Base-by-base conservation (phyloP, 1,140 invertebrate genomes). In the Lucilia cuprina region DNA sequence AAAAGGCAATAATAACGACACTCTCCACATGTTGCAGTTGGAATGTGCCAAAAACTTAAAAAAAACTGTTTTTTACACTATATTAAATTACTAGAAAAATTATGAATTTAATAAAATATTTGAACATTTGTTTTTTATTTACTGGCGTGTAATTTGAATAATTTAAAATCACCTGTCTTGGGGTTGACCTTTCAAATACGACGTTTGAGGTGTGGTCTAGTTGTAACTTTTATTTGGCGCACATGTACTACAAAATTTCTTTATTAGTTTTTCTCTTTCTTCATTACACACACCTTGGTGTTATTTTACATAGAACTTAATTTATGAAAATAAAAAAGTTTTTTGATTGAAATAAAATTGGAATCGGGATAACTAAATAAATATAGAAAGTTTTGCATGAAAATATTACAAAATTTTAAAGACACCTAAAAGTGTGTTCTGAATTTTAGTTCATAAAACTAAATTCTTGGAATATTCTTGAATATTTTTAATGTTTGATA, bases 1-100 rank as follows among this genome's bases (percentile, higher is more conserved):
- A 70, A 70, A 70, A 21, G 65, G 19, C 65, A 70, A 70, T 70
- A 70, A 70, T 70, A 70, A 70, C n/a, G 65, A 19, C 65, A 70
- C 21, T 21, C 65, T 70, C 19, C 65, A 70, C 65, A 70, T 70
- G 65, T 70, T 70, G 65, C 65, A 70, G 65, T 17, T 70, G 60
- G 13, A 60, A 0, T 41, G 41, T 60, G 50, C 10, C 50, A 60
- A 60, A 60, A 12, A 8, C 10, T 41, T 8, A 2, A 41, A 60
- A 14, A 14, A 12, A 10, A 5, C 50, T 17, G 4, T 5, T 14
- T 5, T 21, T 21, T 5, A 21, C 2, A 70, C 5, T 25, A 25
- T 21, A 70, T 70, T 70, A 21, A 70, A 70, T 21, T 70, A 70
- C 8, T 19, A 70, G n/a, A 25, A 70, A 70, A 21, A 25, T n/a